Evolutionary conservation across 2,888 invertebrate species (phyloP).

Genomic region (Caenorhabditis panamensis): DNA sequence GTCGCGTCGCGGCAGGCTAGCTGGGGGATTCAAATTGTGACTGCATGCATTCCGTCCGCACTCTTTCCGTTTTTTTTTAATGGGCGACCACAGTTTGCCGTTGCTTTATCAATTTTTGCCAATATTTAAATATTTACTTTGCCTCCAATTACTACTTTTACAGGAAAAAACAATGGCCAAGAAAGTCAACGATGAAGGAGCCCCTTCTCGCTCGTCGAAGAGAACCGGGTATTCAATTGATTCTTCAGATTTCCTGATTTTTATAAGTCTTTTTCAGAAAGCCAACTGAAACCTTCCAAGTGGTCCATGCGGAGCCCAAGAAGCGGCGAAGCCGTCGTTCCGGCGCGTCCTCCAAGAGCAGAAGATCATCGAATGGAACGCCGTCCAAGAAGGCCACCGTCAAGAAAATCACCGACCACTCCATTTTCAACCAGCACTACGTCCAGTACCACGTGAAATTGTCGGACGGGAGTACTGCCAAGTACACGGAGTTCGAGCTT

Average conservation of each 20-base stretch:
- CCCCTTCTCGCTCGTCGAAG: constrained; percentile 21
- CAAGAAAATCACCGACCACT: constrained; percentile 33
- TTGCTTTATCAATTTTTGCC: too few relatives aligned
- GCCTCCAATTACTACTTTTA: too few relatives aligned
- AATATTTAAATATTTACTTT: too few relatives aligned
- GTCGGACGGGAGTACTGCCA: constrained; percentile 5
- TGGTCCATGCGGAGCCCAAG: constrained; percentile 9
- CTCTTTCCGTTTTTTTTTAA: too few relatives aligned
- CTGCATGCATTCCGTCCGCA: too few relatives aligned
- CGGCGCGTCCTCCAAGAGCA: too few relatives aligned
- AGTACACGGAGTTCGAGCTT: constrained; percentile 39
- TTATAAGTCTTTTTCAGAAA: constrained; percentile 32
- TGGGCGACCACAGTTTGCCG: too few relatives aligned
- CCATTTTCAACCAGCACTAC: constrained; percentile 28
- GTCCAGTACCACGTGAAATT: constrained; percentile 34
- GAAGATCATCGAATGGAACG: too few relatives aligned
- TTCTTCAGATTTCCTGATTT: neutral
- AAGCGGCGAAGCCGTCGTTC: neutral
- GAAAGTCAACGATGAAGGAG: neutral
- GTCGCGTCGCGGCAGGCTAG: neutral
- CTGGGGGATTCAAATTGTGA: neutral
- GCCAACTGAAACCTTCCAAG: constrained; percentile 26
- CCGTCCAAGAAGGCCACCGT: neutral
- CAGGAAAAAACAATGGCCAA: too few relatives aligned
- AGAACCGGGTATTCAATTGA: constrained; percentile 7